Evolutionary conservation across 2,888 invertebrate species (phyloP).

Genomic region (Notodonta ziczac): DNA sequence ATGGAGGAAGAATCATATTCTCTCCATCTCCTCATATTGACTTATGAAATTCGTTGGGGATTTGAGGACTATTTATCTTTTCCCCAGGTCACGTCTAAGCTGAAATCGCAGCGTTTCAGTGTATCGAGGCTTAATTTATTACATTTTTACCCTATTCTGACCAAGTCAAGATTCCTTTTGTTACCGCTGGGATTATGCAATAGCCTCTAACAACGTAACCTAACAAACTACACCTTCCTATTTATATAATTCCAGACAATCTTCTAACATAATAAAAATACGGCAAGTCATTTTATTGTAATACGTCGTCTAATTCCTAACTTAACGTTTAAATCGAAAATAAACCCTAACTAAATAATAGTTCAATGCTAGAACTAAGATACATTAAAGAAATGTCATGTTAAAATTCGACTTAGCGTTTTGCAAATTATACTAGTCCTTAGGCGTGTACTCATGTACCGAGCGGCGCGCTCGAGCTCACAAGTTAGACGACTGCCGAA

Average conservation of each 20-base stretch:
- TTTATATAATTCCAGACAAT: neutral
- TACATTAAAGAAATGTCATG: neutral
- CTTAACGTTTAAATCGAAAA: slow-evolving; percentile 26
- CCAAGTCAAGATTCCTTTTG: too few relatives aligned
- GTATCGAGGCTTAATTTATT: too few relatives aligned
- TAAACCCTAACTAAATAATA: slow-evolving; percentile 27
- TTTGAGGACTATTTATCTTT: too few relatives aligned
- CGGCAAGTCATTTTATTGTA: slow-evolving; percentile 1
- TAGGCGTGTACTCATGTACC: neutral
- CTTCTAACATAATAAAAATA: slow-evolving; percentile 21
- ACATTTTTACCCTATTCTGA: too few relatives aligned
- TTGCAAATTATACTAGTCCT: neutral
- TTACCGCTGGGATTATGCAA: neutral
- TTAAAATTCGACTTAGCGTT: neutral
- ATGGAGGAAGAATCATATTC: too few relatives aligned
- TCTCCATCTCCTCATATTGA: too few relatives aligned
- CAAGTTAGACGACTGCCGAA: too few relatives aligned
- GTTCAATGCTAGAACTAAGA: neutral
- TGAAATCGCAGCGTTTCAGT: too few relatives aligned
- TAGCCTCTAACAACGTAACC: neutral
- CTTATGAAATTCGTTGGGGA: too few relatives aligned
- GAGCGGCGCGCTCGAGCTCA: too few relatives aligned
- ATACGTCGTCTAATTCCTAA: neutral
- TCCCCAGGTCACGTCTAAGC: too few relatives aligned
- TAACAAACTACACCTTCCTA: neutral